Conservation (phyloP, 2,888 invertebrate genomes). For the Drosophila heteroneura region DNA sequence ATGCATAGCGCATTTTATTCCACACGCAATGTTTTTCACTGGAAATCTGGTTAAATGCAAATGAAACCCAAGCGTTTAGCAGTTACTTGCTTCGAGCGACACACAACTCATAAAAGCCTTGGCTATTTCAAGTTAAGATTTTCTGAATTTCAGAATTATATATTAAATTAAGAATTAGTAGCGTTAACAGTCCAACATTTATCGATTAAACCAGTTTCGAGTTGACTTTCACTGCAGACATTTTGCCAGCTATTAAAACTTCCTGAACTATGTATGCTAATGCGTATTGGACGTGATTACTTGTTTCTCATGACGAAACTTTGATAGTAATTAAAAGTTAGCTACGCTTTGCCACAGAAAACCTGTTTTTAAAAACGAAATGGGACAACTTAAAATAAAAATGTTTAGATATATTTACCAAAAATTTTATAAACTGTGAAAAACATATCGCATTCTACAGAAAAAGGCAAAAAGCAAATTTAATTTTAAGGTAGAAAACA, state of each 20-base stretch:
- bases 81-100: constrained; percentile 6
- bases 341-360: background rate
- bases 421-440: background rate
- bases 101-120: constrained; percentile 6
- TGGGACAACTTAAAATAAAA: background rate
- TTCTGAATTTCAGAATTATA: background rate
- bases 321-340: constrained; percentile 9
- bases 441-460: background rate
- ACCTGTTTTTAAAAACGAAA: background rate
- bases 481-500: background rate
- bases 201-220: constrained; percentile 22
- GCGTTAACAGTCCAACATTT: constrained; percentile 1
- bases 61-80: constrained; percentile 32
- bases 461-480: background rate
- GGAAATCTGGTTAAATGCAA: constrained; percentile 71
- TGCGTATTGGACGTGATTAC: constrained; percentile 28
- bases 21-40: constrained; percentile 71
- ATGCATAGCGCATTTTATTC: constrained; percentile 51
- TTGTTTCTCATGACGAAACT: background rate
- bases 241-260: constrained; percentile 13
- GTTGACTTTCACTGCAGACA: constrained; percentile 29
- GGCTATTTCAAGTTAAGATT: background rate
- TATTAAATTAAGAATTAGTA: background rate
- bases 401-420: background rate
- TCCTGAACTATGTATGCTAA: constrained; percentile 39